Evolutionary conservation across 2,113 vertebrate species (phyloP).

Genomic region (rat (Rattus norvegicus)): DNA sequence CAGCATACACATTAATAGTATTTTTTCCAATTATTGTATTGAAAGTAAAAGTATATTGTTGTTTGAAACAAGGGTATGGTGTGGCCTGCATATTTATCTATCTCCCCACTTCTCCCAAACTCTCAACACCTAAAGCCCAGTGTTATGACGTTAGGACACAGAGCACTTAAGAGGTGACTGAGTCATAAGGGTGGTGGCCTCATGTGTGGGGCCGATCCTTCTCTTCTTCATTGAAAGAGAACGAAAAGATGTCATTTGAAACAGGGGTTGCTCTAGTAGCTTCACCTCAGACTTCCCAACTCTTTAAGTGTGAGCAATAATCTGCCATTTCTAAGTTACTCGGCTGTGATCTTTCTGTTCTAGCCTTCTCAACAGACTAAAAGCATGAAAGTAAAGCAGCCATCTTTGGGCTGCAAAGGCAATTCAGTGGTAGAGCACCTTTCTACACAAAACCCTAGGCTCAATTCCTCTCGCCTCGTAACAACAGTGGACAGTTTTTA

Average conservation of each 20-base stretch:
- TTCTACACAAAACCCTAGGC: not conserved
- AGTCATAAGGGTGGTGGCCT: not conserved
- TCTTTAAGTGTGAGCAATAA: not conserved
- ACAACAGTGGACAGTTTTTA: not conserved
- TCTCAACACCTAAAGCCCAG: not conserved
- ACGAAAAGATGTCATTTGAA: not conserved
- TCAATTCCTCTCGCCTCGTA: not conserved
- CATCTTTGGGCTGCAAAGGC: not conserved
- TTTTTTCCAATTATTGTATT: not conserved
- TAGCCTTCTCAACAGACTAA: not conserved
- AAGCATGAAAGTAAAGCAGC: not conserved
- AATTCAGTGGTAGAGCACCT: not conserved
- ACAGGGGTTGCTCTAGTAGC: no score
- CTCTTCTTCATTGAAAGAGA: not conserved
- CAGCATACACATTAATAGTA: not conserved
- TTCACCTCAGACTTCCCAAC: not conserved
- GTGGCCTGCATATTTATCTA: not conserved
- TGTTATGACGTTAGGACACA: not conserved
- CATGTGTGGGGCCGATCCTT: not conserved
- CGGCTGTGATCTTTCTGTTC: not conserved
- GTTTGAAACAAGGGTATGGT: not conserved
- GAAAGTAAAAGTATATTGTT: not conserved
- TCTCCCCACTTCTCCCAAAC: not conserved
- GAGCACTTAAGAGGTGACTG: not conserved
- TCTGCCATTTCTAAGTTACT: not conserved